These are phyloP conservation scores for Papilio xuthus DNA, from an alignment of 1,140 invertebrate genomes.

Conservation along the genomic window DNA sequence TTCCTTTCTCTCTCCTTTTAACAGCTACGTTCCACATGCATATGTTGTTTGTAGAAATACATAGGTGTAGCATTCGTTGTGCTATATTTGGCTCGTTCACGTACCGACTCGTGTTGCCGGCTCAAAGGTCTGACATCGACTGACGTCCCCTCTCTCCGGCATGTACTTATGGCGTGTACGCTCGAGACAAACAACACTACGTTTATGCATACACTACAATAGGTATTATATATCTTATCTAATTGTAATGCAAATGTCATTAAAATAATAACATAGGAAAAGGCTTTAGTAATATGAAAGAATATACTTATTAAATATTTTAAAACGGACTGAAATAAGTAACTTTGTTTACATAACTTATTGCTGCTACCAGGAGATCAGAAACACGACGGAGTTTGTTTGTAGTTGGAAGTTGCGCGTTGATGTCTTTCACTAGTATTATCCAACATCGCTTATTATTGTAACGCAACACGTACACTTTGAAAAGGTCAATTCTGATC, in stretches of 20 bases:
- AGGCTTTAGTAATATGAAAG: neutral
- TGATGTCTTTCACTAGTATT: conserved; percentile 55
- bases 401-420: conserved; percentile 43
- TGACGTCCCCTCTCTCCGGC: no score
- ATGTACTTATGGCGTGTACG: no score
- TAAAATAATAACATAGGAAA: conserved; percentile 13
- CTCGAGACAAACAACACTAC: no score
- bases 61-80: no score
- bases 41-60: neutral
- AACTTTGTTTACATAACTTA: neutral
- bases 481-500: conserved; percentile 14
- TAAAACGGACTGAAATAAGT: neutral
- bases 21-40: neutral
- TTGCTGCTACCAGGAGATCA: neutral
- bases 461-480: conserved; percentile 5
- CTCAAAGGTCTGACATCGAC: no score
- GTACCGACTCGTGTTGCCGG: no score
- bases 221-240: neutral
- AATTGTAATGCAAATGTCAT: neutral
- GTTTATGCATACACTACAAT: no score
- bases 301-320: neutral
- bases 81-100: no score
- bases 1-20: conserved; percentile 9
- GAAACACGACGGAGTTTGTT: neutral
- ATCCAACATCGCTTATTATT: conserved; percentile 24